These are phyloP conservation scores for Macrotrachela quadricornifera DNA, from an alignment of 1,140 invertebrate genomes.

Conservation along the genomic window DNA sequence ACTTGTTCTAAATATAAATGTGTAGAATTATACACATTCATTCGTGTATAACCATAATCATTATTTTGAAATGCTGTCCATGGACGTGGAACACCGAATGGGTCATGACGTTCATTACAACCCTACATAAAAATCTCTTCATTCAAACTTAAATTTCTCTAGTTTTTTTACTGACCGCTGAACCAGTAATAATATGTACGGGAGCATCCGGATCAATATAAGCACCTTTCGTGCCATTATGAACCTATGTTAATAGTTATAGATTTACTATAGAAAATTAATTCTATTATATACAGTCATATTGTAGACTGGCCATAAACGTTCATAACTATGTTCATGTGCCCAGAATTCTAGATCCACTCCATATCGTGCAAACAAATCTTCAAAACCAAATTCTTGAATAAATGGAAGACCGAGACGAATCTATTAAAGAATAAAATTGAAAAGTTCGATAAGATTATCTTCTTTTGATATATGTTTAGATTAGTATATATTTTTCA, in stretches of 20 bases:
- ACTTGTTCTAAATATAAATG: constrained; percentile 76
- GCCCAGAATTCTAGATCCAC: constrained; percentile 9
- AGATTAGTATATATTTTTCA: too few relatives aligned
- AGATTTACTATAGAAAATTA: background rate
- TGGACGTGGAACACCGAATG: constrained; percentile 31
- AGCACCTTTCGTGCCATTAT: constrained; percentile 40
- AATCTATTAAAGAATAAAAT: background rate
- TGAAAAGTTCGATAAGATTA: too few relatives aligned
- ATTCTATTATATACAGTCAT: background rate
- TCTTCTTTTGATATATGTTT: too few relatives aligned
- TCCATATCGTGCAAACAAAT: constrained; percentile 9
- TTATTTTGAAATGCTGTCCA: constrained; percentile 52
- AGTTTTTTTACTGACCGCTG: constrained; percentile 48
- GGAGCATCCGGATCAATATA: constrained; percentile 63
- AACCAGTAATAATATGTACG: constrained; percentile 69
- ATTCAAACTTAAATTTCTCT: constrained; percentile 33
- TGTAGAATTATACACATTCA: constrained; percentile 56
- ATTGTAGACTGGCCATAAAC: background rate
- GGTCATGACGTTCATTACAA: constrained; percentile 33
- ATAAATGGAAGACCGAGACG: constrained; percentile 1
- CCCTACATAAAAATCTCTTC: constrained; percentile 8
- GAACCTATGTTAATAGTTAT: constrained; percentile 42
- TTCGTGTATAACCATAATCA: constrained; percentile 69
- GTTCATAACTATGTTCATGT: constrained; percentile 10
- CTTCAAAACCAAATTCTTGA: constrained; percentile 7